phyloP scores from a whole-genome alignment of 2,113 vertebrate genomes.

The Eurypyga helias region DNA sequence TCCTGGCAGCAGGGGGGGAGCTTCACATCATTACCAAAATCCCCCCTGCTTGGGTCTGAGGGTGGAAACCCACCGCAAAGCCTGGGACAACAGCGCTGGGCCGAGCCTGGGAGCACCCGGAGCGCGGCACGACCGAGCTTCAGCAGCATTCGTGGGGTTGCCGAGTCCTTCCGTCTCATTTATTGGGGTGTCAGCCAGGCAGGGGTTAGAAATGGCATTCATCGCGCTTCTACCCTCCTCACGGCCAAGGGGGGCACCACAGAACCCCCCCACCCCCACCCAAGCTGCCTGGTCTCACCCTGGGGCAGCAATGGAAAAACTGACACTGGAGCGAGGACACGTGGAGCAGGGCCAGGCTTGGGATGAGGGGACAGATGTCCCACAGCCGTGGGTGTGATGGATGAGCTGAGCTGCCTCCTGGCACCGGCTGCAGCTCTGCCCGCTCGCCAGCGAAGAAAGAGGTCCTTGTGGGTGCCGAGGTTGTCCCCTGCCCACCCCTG shows the following conservation, averaged over 20 bases:
- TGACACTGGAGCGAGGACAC: background rate
- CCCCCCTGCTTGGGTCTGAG: fast-evolving
- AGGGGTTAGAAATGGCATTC: background rate
- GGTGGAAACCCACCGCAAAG: background rate
- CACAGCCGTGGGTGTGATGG: background rate
- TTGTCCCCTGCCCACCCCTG: background rate
- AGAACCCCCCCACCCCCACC: background rate
- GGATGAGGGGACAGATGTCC: background rate
- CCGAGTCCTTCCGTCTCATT: fast-evolving
- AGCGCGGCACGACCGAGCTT: background rate
- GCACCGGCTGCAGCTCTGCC: background rate
- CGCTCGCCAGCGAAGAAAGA: background rate
- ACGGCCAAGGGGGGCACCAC: background rate
- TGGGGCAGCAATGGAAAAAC: background rate
- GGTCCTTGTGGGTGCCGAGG: background rate
- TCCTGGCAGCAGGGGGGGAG: fast-evolving
- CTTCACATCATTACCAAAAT: no score
- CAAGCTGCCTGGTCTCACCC: background rate
- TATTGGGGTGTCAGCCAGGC: background rate
- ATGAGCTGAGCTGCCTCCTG: background rate
- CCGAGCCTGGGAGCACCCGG: background rate
- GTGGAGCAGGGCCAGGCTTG: background rate
- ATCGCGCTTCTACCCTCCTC: background rate
- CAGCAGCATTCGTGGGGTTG: fast-evolving
- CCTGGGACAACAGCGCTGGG: fast-evolving